These are phyloP conservation scores for Cyclura pinguis DNA, from an alignment of 2,797 vertebrate species.

Conservation along the genomic window DNA sequence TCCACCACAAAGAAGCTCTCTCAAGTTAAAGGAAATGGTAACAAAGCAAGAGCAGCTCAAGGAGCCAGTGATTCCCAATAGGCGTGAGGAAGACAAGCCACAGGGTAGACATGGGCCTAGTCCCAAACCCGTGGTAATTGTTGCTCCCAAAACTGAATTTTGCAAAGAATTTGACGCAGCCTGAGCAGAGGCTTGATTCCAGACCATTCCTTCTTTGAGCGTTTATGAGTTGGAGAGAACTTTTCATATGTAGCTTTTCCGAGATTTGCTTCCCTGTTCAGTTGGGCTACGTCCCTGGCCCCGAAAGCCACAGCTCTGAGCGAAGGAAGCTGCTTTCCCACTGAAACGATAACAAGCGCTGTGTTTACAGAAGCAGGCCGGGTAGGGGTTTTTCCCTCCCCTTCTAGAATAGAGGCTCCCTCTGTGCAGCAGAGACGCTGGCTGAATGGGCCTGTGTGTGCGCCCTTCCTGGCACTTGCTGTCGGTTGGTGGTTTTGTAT, in stretches of 20 bases:
- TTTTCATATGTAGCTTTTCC: not conserved
- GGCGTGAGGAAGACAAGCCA: not conserved
- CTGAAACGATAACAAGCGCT: constrained; percentile 46
- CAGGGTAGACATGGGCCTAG: rapidly evolving
- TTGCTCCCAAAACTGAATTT: not conserved
- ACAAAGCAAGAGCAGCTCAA: not conserved
- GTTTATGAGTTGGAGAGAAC: not conserved
- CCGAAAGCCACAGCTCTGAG: not conserved
- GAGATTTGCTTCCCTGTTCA: rapidly evolving
- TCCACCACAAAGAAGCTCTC: not conserved
- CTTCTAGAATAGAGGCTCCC: constrained; percentile 60
- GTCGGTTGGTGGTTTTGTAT: constrained; percentile 23
- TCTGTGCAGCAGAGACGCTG: not conserved
- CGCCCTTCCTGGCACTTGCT: not conserved
- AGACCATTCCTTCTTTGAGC: not conserved
- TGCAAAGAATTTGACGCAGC: not conserved
- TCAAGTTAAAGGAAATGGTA: not conserved
- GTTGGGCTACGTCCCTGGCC: not conserved
- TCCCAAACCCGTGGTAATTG: not conserved
- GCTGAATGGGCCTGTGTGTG: constrained; percentile 33
- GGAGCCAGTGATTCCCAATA: not conserved
- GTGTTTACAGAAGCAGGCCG: constrained; percentile 55
- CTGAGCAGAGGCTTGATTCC: not conserved
- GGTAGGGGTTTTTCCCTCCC: not conserved
- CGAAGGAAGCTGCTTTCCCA: not conserved